Evolutionary conservation across 1,140 invertebrate genomes (phyloP).

Genomic region (Lamellibrachia luymesi): DNA sequence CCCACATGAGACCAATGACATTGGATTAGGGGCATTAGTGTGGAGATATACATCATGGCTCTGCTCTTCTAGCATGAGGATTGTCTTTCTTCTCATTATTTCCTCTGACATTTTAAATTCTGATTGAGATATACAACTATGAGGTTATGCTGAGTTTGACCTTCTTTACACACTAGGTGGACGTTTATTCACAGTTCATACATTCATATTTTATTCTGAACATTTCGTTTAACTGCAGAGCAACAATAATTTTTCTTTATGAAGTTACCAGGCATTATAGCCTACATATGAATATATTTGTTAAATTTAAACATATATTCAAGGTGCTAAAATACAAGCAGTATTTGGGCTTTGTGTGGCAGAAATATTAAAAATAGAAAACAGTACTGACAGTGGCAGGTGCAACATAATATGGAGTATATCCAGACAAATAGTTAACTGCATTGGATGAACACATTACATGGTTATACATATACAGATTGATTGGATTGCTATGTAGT

Average conservation of each 20-base stretch:
- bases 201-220: neutral
- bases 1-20: neutral
- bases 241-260: neutral
- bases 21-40: neutral
- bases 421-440: neutral
- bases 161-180: no score
- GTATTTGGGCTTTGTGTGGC: no score
- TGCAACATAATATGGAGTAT: neutral
- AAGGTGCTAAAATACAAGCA: neutral
- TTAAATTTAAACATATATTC: neutral
- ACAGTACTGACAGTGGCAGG: neutral
- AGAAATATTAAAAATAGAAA: neutral
- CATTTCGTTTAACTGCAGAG: neutral
- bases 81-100: neutral
- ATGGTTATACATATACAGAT: neutral
- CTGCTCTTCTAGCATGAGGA: neutral
- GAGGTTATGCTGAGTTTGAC: no score
- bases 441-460: neutral
- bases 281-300: neutral
- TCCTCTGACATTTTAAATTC: neutral
- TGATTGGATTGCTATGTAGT: neutral
- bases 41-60: neutral
- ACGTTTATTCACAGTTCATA: no score
- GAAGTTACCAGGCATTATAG: neutral
- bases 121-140: neutral